Percentiles rank a stretch among this genome's conserved stretches.
Conservation (phyloP, 2,113 vertebrate genomes). For the Loxodonta africana region DNA sequence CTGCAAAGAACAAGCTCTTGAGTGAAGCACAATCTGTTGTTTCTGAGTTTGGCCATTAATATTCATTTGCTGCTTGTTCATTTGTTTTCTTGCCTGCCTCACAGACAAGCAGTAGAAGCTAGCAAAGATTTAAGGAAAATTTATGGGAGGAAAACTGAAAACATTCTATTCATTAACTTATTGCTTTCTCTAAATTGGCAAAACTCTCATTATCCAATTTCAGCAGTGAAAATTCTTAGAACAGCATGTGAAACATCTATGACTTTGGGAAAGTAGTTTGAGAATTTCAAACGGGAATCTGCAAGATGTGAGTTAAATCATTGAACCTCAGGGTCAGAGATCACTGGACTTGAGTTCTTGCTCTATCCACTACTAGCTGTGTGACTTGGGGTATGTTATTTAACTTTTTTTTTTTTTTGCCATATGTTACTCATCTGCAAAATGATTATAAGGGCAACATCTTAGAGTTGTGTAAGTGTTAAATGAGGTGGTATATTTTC, state of each 20-base stretch:
- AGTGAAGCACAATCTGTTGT: not conserved
- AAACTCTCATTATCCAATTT: conserved; percentile 60
- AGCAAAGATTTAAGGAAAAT: conserved; percentile 63
- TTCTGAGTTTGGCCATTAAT: conserved; percentile 73
- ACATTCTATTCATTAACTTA: conserved; percentile 67
- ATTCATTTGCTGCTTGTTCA: conserved; percentile 72
- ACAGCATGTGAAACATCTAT: not conserved
- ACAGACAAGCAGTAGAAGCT: conserved; percentile 55
- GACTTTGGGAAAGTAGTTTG: not conserved
- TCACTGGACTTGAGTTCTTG: no score
- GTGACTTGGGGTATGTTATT: not conserved
- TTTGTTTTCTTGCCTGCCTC: conserved; percentile 71
- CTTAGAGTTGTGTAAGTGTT: not conserved
- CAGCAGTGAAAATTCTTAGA: not conserved
- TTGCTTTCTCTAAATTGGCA: conserved; percentile 64
- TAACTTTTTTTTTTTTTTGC: not conserved
- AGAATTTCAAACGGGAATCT: not conserved
- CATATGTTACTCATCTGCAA: not conserved
- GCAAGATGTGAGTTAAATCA: not conserved
- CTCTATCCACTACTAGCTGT: not conserved
- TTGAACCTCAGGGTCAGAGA: not conserved
- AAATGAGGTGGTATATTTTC: not conserved
- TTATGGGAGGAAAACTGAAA: conserved; percentile 71
- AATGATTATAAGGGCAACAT: not conserved
- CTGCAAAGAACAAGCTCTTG: conserved; percentile 9